Evolutionary conservation across 2,888 invertebrate species (phyloP).

Genomic region (Pseudanteris insignis): DNA sequence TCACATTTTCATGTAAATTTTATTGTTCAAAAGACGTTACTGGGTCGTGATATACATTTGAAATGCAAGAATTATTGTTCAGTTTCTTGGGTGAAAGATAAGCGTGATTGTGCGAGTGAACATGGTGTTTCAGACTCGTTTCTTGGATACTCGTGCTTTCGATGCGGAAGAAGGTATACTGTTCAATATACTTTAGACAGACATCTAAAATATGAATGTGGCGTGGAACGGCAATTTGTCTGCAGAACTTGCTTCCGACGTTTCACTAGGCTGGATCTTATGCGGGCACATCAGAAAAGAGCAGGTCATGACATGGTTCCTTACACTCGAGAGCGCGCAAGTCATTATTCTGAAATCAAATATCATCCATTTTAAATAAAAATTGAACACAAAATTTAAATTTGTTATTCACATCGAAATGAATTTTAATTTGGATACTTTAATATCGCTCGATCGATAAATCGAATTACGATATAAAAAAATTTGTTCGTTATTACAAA

Average conservation of each 20-base stretch:
- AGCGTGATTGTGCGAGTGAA: slow-evolving; percentile 49
- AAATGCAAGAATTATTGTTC: no score
- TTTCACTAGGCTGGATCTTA: slow-evolving; percentile 64
- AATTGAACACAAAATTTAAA: no score
- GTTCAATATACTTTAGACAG: slow-evolving; percentile 53
- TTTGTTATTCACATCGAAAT: no score
- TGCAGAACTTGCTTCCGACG: slow-evolving; percentile 64
- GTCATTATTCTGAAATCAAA: slow-evolving; percentile 33
- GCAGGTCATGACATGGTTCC: slow-evolving; percentile 50
- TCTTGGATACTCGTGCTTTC: slow-evolving; percentile 52
- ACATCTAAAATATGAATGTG: slow-evolving; percentile 64
- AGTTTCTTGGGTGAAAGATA: slow-evolving; percentile 19
- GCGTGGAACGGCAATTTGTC: slow-evolving; percentile 64
- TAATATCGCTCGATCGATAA: background rate
- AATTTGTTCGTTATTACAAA: slow-evolving; percentile 29
- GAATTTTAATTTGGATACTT: background rate
- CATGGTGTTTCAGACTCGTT: slow-evolving; percentile 54
- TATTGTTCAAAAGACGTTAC: no score
- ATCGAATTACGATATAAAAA: slow-evolving; percentile 1
- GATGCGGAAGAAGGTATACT: slow-evolving; percentile 53
- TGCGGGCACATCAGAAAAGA: slow-evolving; percentile 55
- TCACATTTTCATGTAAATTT: no score
- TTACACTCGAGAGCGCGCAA: slow-evolving; percentile 48
- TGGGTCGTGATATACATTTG: no score
- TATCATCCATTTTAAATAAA: slow-evolving; percentile 23